Conservation (phyloP, 2,797 vertebrate genomes). For the Luscinia megarhynchos region DNA sequence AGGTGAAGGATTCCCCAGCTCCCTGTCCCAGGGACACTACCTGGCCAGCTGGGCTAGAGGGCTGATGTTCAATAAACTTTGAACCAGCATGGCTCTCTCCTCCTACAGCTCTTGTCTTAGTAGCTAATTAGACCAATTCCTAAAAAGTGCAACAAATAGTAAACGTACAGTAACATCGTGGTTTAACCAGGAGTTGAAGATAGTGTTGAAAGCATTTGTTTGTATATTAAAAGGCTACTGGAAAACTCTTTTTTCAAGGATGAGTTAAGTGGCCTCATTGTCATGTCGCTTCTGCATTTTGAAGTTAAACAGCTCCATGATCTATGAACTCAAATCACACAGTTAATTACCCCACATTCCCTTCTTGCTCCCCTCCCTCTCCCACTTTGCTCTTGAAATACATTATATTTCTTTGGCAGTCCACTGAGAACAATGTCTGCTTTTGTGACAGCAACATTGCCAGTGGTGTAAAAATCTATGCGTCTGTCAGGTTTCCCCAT, state of each 20-base stretch:
- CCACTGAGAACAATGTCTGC: slow-evolving; percentile 67
- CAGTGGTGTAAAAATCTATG: slow-evolving; percentile 78
- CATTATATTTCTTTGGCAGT: slow-evolving; percentile 74
- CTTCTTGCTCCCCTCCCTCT: slow-evolving; percentile 9
- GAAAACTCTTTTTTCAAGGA: slow-evolving; percentile 25
- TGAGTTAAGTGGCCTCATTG: slow-evolving; percentile 54
- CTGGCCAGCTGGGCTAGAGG: rapidly evolving
- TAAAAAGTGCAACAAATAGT: background rate
- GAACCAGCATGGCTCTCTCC: background rate
- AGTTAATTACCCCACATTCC: slow-evolving; percentile 72
- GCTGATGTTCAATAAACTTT: background rate
- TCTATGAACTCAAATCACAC: slow-evolving; percentile 71
- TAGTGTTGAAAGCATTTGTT: background rate
- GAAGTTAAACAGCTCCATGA: slow-evolving; percentile 70
- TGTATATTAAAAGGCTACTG: background rate
- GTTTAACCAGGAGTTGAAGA: slow-evolving; percentile 1
- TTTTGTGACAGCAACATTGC: slow-evolving; percentile 73
- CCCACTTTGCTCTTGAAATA: slow-evolving; percentile 62
- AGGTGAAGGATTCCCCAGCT: background rate
- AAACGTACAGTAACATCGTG: background rate
- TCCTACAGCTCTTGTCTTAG: background rate
- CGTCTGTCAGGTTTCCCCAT: slow-evolving; percentile 77
- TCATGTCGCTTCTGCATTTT: slow-evolving; percentile 57
- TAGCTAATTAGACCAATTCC: background rate
- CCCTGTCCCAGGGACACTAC: background rate